Evolutionary conservation across 2,797 vertebrate genomes (phyloP), one percentile per base, ranked within the genome.

Genomic region (Fringilla coelebs): DNA sequence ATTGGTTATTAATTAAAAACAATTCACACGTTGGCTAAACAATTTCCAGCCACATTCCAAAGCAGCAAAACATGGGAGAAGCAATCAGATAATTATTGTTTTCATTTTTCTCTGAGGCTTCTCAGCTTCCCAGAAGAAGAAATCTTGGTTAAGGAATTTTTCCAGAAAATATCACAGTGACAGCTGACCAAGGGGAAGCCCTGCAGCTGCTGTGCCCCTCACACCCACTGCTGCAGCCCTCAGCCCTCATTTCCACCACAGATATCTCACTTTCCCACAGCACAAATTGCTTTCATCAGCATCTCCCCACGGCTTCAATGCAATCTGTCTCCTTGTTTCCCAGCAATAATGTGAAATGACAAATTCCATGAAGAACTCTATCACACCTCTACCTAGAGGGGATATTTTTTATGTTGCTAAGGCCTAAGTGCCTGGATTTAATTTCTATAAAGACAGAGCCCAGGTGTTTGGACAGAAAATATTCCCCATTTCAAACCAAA

Each of bases 301-400:
- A 78, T 81, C 57, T 74, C 90, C 90, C 85, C 49, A 38, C 0
- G 2, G 55, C 46, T 80, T 90, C 86, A 28, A 1, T 16, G 63
- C 67, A 90, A 79, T 63, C 60, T 70, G 32, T 36, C 60, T 82
- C 63, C 66, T 25, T 48, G 45, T 70, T 92, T 89, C 54, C 71
- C 75, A 63, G 79, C 90, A 67, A 26, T 73, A 85, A 86, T 32
- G 20, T 26, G 55, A 94, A 85, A 93, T 25, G 61, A 86, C 60
- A 91, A 87, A 91, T 82, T 76, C 55, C 71, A 51, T 55, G 57
- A 81, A 79, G 63, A 60, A 43, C 29, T 85, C 63, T 63, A 57
- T 86, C 74, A 75, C 74, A 90, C 54, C 60, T 92, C 55, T 85
- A 55, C 80, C 60, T 62, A 66, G 26, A 70, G 84, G 66, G 60